Base-by-base conservation (phyloP, 1,140 invertebrate species). In the Drosophila neocordata region DNA sequence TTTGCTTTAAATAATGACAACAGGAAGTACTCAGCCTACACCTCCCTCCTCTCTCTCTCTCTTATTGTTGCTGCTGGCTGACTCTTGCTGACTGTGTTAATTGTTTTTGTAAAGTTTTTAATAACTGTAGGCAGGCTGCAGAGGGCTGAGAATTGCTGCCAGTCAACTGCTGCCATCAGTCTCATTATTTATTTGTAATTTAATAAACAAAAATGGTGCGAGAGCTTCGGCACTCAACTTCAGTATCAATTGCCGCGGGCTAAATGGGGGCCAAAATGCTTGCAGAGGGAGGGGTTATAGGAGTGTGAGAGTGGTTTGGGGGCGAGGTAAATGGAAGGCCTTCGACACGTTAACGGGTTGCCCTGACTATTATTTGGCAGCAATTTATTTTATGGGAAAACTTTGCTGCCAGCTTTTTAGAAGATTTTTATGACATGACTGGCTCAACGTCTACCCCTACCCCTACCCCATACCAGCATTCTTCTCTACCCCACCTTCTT, bases 141-240 rank as follows among this genome's bases (percentile, higher is more conserved):
- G 1, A 24, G 24, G 22, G 53, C 53, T 20, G 52, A 11, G 31
- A 65, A 59, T 44, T 44, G 27, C 27, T 63, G 65, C 60, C 81
- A 71, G 79, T 69, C 77, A 85, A 76, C 73, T 67, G 79, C 73
- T 67, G 79, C 84, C 83, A 83, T 88, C 83, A 87, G 83, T 89
- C 83, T 84, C 83, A 89, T 88, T 88, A 88, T 88, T 88, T 88
- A 88, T 88, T 88, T 88, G 83, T 88, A 88, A 88, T 88, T 89
- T 84, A 88, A 88, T 88, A 88, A 88, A 88, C 83, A 76, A 80
- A 79, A 77, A 72, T 74, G 72, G 72, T 71, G 37, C 38, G 41
- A 20, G 55, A 63, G 27, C 27, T 18, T 59, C 18, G 27, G 38
- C 34, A 15, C n/a, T 11, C 57, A 37, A 53, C 64, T 63, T 76